Base-by-base conservation (phyloP, 2,797 vertebrate species). In the Micromesistius poutassou region DNA sequence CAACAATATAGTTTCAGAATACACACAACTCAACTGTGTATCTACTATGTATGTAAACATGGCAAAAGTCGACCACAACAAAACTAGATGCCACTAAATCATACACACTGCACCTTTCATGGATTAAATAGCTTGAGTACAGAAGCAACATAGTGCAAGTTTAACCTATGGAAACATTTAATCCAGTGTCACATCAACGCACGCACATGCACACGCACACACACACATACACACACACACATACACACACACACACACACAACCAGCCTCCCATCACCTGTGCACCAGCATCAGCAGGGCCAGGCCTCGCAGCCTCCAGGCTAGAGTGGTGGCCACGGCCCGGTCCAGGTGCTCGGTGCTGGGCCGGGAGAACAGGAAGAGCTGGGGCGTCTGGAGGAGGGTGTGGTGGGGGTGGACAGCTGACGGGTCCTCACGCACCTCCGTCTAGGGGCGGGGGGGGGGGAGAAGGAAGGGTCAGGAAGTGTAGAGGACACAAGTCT, bases 281-380 rank as follows among this genome's bases (percentile, higher is more conserved):
- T 94, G 92, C 33, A 98, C 85, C 19, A 98, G 93, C 12, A 96
- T 83, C 74, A 98, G 87, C 74, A 96, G 94, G 0, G 95, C 96
- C 73, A 96, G 94, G 68, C 98, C 97, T 10, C 96, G 76, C 22
- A 99, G 94, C 87, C 89, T 91, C 96, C 95, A 95, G 46, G 96
- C 97, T 78, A 98, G 88, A 38, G 92, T 87, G 66, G 94, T 90
- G 76, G 97, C 97, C 0, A 91, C 95, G 85, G 84, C 92, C 89
- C 86, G 90, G 83, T 98, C 97, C 14, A 93, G 92, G 73, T 93
- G 93, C 0, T 94, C 85, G 0, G 96, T 98, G 16, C 93, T 91
- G 0, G 93, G 89, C 62, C 86, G 95, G 76, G 95, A 94, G 86
- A 99, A 94, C 77, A 99, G 92, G 89, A 98, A 98, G 75, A 99